phyloP scores from a whole-genome alignment of 2,113 vertebrate species.

The Symphodus melops region DNA sequence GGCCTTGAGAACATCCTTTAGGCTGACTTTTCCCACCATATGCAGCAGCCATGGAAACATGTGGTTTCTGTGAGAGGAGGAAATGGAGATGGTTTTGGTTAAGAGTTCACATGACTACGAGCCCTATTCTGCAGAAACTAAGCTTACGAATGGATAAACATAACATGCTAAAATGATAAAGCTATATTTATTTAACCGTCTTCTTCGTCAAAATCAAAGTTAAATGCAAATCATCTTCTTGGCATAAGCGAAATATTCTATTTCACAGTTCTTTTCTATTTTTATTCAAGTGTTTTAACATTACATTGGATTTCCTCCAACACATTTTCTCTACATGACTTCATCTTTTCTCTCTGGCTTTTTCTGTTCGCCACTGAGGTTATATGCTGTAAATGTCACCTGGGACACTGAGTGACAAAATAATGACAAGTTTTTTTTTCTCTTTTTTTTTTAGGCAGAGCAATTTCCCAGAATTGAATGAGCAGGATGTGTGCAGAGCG shows the following conservation, averaged over 20 bases:
- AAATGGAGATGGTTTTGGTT: neutral
- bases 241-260: no score
- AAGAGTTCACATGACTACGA: slow-evolving; percentile 11
- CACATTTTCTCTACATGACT: slow-evolving; percentile 47
- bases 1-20: slow-evolving; percentile 48
- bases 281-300: slow-evolving; percentile 5
- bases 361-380: slow-evolving; percentile 61
- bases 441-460: slow-evolving; percentile 74
- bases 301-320: slow-evolving; percentile 20
- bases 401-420: slow-evolving; percentile 81
- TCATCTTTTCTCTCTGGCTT: slow-evolving; percentile 49
- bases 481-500: slow-evolving; percentile 77
- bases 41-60: slow-evolving; percentile 9
- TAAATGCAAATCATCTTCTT: no score
- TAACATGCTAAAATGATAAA: neutral
- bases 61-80: slow-evolving; percentile 13
- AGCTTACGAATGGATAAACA: slow-evolving; percentile 1
- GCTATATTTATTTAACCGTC: slow-evolving; percentile 17
- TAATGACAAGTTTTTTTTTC: slow-evolving; percentile 75
- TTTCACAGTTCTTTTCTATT: no score
- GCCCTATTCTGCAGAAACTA: slow-evolving; percentile 4
- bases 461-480: slow-evolving; percentile 84
- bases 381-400: slow-evolving; percentile 85
- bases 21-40: neutral
- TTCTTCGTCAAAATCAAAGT: slow-evolving; percentile 9